These are phyloP conservation scores for Eufriesea mexicana DNA, from an alignment of 1,140 invertebrate species.

Conservation along the genomic window DNA sequence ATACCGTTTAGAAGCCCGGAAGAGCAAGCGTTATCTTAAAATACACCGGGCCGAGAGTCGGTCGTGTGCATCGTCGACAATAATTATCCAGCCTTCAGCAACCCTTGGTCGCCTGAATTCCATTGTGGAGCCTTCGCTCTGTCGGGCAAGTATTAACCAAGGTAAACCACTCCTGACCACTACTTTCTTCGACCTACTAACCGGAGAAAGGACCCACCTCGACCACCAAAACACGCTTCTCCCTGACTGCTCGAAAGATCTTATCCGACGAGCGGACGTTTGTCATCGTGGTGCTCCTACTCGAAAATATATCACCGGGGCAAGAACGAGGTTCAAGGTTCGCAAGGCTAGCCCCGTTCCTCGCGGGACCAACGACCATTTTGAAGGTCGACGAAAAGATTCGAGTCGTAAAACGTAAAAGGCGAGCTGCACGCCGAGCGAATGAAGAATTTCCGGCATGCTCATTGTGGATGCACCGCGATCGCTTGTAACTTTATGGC, in stretches of 20 bases:
- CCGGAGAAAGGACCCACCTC: conserved; percentile 76
- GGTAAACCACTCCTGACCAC: conserved; percentile 78
- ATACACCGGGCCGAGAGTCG: not conserved
- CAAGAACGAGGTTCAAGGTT: not conserved
- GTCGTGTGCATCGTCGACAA: not conserved
- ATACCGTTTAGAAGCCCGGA: conserved; percentile 22
- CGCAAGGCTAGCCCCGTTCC: not conserved
- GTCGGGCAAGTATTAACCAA: conserved; percentile 77
- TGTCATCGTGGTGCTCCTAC: not conserved
- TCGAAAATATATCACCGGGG: not conserved
- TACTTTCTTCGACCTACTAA: conserved; percentile 82
- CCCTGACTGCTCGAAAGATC: conserved; percentile 7
- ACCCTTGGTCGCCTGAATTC: not conserved
- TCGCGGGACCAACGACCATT: conserved; percentile 7
- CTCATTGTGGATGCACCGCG: conserved; percentile 49
- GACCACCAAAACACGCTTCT: conserved; percentile 69
- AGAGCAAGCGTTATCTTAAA: conserved; percentile 27
- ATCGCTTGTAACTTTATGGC: conserved; percentile 34
- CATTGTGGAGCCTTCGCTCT: not conserved
- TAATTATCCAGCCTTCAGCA: conserved; percentile 3
- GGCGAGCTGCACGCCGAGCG: conserved; percentile 35
- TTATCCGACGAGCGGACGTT: not conserved
- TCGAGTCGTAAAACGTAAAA: conserved; percentile 37
- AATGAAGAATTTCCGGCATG: conserved; percentile 49
- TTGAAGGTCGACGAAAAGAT: conserved; percentile 40